phyloP scores from a whole-genome alignment of 2,797 vertebrate species.

The Alfaro cultratus region DNA sequence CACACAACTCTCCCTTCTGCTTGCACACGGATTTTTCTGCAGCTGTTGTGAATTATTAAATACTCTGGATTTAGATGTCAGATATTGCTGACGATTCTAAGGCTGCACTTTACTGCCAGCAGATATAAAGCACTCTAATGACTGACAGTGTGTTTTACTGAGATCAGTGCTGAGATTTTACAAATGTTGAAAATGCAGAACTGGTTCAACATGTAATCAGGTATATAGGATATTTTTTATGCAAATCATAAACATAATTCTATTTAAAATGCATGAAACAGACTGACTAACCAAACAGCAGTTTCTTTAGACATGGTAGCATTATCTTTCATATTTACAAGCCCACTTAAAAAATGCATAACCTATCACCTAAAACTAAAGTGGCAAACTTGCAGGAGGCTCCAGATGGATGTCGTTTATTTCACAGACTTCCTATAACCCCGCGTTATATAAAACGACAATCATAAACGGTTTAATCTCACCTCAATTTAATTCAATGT shows the following conservation, averaged over 20 bases:
- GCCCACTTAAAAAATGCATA: not conserved
- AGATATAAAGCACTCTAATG: not conserved
- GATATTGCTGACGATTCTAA: constrained; percentile 2
- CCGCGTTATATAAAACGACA: not conserved
- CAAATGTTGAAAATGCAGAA: not conserved
- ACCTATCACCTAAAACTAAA: not conserved
- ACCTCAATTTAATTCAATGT: constrained; percentile 53
- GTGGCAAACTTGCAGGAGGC: not conserved
- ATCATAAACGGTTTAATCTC: not conserved
- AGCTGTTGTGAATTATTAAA: constrained; percentile 35
- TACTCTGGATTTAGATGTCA: constrained; percentile 18
- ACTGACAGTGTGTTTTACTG: not conserved
- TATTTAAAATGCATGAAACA: not conserved
- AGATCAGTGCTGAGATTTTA: not conserved
- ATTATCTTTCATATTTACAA: not conserved
- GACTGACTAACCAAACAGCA: not conserved
- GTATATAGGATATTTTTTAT: not conserved
- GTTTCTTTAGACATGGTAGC: not conserved
- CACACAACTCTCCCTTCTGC: too few relatives aligned
- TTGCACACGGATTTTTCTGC: not conserved
- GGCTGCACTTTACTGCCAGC: not conserved
- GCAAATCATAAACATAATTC: not conserved
- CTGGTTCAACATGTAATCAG: not conserved
- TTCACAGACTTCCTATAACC: not conserved
- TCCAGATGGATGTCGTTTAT: not conserved